A percentile compares a stretch with the other conserved stretches of the same genome.
Conservation (phyloP, 2,888 invertebrate genomes). For the Ptilodon capucinus region DNA sequence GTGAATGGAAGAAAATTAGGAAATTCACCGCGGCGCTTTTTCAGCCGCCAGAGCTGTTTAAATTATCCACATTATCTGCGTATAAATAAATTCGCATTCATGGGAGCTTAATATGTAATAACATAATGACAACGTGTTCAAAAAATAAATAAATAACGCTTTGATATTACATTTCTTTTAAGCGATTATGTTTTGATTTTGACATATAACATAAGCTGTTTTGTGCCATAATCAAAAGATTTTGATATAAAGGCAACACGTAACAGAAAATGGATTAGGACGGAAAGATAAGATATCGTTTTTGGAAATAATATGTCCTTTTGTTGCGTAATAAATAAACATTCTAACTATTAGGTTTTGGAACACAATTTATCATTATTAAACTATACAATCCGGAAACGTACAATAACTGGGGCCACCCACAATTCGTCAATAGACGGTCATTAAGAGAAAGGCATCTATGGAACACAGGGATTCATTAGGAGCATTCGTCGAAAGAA, state of each 20-base stretch:
- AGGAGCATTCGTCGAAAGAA: conserved; percentile 30
- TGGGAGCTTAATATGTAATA: conserved; percentile 21
- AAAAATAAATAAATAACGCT: not conserved
- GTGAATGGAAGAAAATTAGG: conserved; percentile 78
- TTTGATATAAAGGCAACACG: no score
- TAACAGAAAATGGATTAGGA: no score
- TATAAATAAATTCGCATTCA: conserved; percentile 44
- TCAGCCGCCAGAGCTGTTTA: conserved; percentile 61
- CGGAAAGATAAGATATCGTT: no score
- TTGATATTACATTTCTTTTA: not conserved
- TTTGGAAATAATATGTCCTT: no score
- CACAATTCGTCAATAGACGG: conserved; percentile 9
- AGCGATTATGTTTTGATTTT: not conserved
- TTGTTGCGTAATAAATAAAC: no score
- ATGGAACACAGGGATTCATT: conserved; percentile 9
- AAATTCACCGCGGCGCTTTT: conserved; percentile 71
- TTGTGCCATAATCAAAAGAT: no score
- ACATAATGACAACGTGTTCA: conserved; percentile 1
- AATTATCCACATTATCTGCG: conserved; percentile 65
- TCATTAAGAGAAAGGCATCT: not conserved
- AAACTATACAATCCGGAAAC: not conserved
- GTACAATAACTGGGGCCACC: not conserved
- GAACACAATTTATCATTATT: not conserved
- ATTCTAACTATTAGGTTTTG: not conserved
- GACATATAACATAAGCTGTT: no score